These are phyloP conservation scores for Eriocheir sinensis DNA, from an alignment of 1,140 invertebrate genomes.

Conservation along the genomic window DNA sequence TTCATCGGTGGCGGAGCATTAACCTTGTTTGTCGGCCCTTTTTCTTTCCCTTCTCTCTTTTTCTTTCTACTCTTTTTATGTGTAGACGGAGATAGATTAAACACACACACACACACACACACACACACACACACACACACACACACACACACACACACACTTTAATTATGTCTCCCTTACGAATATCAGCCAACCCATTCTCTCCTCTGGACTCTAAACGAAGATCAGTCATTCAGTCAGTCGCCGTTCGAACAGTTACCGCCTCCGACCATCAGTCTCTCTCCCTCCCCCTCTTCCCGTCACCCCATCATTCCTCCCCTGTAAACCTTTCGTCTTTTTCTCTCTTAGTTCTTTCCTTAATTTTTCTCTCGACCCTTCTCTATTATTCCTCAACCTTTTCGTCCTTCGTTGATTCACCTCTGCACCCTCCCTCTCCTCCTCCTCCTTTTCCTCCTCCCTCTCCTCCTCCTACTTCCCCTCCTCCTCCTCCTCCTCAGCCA, in stretches of 20 bases:
- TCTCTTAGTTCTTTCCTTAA: too few relatives aligned
- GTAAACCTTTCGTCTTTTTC: too few relatives aligned
- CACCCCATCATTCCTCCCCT: too few relatives aligned
- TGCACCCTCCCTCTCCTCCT: neutral
- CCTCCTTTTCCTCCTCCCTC: neutral
- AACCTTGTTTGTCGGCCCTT: neutral
- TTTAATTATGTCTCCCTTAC: neutral
- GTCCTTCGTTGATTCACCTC: neutral
- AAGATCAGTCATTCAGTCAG: neutral
- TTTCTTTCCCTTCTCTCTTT: neutral
- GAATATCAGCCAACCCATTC: neutral
- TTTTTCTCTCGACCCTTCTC: too few relatives aligned
- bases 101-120: conserved; percentile 34
- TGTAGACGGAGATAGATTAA: neutral
- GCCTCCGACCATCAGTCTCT: neutral
- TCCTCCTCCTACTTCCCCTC: neutral
- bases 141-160: conserved; percentile 59
- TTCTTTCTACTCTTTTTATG: neutral
- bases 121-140: conserved; percentile 43
- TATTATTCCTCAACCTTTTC: neutral
- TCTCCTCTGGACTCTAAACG: neutral
- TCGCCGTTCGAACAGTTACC: neutral
- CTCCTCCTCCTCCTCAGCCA: neutral
- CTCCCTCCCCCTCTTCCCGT: neutral
- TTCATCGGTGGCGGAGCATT: conserved; percentile 9